Evolutionary conservation across 2,888 invertebrate genomes (phyloP), one percentile per base, ranked within the genome.

Genomic region (Diadegma fenestrale): DNA sequence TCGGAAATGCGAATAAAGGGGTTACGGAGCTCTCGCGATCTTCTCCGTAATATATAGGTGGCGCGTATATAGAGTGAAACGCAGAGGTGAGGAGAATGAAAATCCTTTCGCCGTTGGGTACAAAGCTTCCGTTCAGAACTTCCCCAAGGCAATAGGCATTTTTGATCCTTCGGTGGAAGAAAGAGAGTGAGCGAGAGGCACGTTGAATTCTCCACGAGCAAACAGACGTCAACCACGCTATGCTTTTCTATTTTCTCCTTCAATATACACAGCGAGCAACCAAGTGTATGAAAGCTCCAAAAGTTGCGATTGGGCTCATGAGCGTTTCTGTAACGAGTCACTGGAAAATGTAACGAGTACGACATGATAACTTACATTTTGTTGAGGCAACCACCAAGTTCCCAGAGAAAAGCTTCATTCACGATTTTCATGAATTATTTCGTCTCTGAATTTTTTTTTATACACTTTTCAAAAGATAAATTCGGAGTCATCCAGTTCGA

Each of bases 81-180:
- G 66, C 68, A 26, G 66, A 76, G 79, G 71, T 78, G 82, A 80
- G 83, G 82, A 68, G 86, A 83, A 86, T 83, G 86, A 80, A 86
- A 86, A 86, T 86, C 83, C 80, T 80, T 78, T 68, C 43, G 73
- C 77, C 73, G 73, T 66, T 66, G 77, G 69, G 82, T 73, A 83
- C 82, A 86, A 85, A 77, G 77, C 72, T 61, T 64, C 22, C 72
- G 63, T 66, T 85, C 37, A 48, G 79, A 80, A 79, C 76, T 76
- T 72, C 19, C 37, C 69, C 37, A 19, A 22, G 77, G 68, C 63
- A 43, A 26, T 7, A 33, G 77, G 73, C 48, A 78, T 69, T 78
- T 83, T 83, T 73, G 64, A n/a, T 48, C 73, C 61, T 75, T 14
- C 37, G 26, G 17, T 37, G 30, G 30, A 48, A 51, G 33, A 33